Conservation (phyloP, 2,113 vertebrate species). For the Cochlearius cochlearius region DNA sequence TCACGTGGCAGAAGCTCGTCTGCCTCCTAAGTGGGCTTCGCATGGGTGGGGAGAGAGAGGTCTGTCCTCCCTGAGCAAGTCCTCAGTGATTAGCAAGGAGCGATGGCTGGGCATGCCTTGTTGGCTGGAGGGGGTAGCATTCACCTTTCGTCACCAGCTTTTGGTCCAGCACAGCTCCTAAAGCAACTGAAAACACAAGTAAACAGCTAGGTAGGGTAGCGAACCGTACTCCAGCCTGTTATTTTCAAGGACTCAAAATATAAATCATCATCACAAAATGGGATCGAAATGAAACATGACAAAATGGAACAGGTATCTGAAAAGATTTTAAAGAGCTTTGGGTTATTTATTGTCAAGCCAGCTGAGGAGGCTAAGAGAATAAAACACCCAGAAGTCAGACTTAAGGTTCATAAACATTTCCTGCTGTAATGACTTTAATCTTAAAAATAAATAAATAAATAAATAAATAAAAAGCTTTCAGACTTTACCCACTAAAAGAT, state of each 20-base stretch:
- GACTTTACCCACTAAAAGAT: neutral
- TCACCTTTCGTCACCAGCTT: neutral
- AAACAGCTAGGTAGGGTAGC: neutral
- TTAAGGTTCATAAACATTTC: neutral
- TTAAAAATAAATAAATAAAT: neutral
- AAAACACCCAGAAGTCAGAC: neutral
- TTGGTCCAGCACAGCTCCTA: neutral
- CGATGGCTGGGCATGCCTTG: accelerated
- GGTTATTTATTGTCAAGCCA: neutral
- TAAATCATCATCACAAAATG: neutral
- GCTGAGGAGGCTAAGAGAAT: neutral
- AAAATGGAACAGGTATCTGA: neutral
- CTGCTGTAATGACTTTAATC: neutral
- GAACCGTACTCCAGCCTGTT: neutral
- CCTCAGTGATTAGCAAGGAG: neutral
- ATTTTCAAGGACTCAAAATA: neutral
- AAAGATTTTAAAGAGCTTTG: neutral
- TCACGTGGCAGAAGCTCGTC: accelerated
- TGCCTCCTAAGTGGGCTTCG: neutral
- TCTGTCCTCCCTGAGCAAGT: neutral
- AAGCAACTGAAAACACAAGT: neutral
- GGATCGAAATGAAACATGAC: neutral
- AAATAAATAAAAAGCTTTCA: neutral
- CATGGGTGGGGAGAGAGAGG: accelerated
- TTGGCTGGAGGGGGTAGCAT: accelerated